phyloP scores from a whole-genome alignment of 2,797 vertebrate genomes.

The Schizopygopsis pylzovi region DNA sequence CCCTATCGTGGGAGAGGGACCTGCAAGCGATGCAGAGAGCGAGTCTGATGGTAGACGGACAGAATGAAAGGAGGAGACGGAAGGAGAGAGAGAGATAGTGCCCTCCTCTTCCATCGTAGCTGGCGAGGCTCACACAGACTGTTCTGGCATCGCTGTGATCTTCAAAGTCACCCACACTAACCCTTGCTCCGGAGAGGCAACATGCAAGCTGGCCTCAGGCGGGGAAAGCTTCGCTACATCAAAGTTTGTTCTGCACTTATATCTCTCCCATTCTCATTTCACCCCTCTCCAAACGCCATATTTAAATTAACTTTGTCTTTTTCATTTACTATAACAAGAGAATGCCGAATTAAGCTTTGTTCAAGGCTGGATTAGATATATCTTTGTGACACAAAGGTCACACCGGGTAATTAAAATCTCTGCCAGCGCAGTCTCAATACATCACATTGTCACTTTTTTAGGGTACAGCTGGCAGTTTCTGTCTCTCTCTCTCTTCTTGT shows the following conservation, averaged over 20 bases:
- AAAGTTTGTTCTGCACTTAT: slow-evolving; percentile 44
- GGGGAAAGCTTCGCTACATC: slow-evolving; percentile 12
- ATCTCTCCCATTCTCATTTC: background rate
- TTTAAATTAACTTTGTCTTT: slow-evolving; percentile 53
- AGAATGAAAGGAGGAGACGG: slow-evolving; percentile 53
- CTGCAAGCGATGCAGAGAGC: background rate
- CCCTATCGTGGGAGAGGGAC: slow-evolving; percentile 39
- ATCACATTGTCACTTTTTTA: slow-evolving; percentile 56
- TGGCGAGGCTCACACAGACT: slow-evolving; percentile 57
- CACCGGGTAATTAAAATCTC: slow-evolving; percentile 59
- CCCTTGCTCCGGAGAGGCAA: slow-evolving; percentile 42
- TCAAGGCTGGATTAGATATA: slow-evolving; percentile 42
- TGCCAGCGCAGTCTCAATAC: slow-evolving; percentile 46
- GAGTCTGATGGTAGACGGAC: slow-evolving; percentile 14
- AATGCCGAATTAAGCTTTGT: slow-evolving; percentile 47
- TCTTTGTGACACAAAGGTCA: slow-evolving; percentile 56
- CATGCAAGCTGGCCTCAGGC: slow-evolving; percentile 18
- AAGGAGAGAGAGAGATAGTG: slow-evolving; percentile 56
- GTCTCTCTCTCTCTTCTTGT: slow-evolving; percentile 17
- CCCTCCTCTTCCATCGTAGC: slow-evolving; percentile 57
- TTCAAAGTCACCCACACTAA: slow-evolving; percentile 70
- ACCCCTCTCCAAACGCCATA: slow-evolving; percentile 41
- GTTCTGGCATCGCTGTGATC: slow-evolving; percentile 66
- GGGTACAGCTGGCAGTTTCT: slow-evolving; percentile 15
- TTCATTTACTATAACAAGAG: slow-evolving; percentile 46